These are phyloP conservation scores for Papilio elwesi DNA, from an alignment of 2,888 invertebrate species.

Conservation along the genomic window DNA sequence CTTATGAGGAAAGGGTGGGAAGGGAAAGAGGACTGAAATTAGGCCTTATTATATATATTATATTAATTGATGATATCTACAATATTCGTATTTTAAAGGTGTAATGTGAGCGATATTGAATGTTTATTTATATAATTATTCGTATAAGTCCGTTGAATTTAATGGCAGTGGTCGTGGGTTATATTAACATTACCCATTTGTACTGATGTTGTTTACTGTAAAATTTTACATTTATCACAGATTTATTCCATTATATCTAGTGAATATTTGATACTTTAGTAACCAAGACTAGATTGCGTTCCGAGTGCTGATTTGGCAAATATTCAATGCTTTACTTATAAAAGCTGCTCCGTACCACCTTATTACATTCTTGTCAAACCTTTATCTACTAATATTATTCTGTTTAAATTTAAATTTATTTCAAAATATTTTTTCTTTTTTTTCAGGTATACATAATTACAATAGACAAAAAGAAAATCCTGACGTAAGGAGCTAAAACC, in stretches of 20 bases:
- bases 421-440: conserved; percentile 46
- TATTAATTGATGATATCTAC: no score
- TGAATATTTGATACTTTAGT: background rate
- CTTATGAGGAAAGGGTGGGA: no score
- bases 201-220: no score
- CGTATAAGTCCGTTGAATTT: no score
- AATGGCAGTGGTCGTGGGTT: no score
- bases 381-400: background rate
- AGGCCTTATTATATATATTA: no score
- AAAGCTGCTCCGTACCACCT: background rate
- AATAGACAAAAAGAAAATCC: conserved; percentile 53
- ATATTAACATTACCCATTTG: no score
- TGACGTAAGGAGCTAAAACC: conserved; percentile 46
- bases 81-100: no score
- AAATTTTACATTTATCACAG: background rate
- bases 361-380: background rate
- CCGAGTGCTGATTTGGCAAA: conserved; percentile 65
- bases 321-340: conserved; percentile 63
- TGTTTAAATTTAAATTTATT: conserved; percentile 14
- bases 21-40: no score
- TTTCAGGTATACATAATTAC: conserved; percentile 67
- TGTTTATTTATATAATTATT: no score
- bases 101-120: no score
- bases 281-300: conserved; percentile 47
- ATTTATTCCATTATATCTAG: conserved; percentile 37